These are phyloP conservation scores for Resseliella maxima DNA, from an alignment of 2,888 invertebrate species.

Conservation along the genomic window DNA sequence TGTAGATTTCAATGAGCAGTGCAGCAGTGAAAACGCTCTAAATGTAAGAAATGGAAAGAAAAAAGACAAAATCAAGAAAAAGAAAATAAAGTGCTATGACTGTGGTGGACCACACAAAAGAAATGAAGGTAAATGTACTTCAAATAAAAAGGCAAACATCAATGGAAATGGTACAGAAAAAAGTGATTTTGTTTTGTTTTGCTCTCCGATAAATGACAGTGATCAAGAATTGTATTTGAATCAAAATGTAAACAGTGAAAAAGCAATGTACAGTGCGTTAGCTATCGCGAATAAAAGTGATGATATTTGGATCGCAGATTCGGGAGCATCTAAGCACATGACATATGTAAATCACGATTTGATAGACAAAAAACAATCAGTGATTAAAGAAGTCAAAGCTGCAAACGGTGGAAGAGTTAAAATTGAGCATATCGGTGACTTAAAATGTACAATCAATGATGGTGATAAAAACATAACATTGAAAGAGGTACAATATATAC, in stretches of 20 bases:
- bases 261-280: background rate
- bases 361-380: background rate
- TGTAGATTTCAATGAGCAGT: background rate
- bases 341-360: background rate
- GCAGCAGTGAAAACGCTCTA: no score
- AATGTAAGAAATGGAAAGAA: no score
- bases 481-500: background rate
- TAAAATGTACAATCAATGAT: background rate
- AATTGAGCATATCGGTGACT: background rate
- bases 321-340: constrained; percentile 12
- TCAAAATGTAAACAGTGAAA: background rate
- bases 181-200: no score
- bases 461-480: background rate
- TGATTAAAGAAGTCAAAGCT: background rate
- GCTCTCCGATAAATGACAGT: no score
- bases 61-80: no score
- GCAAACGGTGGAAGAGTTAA: background rate
- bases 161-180: no score
- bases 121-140: no score
- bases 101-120: no score
- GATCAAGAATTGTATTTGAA: no score
- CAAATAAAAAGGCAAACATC: no score
- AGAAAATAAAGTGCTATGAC: no score
- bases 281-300: background rate
- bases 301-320: background rate